These are phyloP conservation scores for Agapostemon virescens DNA, from an alignment of 2,888 invertebrate species.

Conservation along the genomic window DNA sequence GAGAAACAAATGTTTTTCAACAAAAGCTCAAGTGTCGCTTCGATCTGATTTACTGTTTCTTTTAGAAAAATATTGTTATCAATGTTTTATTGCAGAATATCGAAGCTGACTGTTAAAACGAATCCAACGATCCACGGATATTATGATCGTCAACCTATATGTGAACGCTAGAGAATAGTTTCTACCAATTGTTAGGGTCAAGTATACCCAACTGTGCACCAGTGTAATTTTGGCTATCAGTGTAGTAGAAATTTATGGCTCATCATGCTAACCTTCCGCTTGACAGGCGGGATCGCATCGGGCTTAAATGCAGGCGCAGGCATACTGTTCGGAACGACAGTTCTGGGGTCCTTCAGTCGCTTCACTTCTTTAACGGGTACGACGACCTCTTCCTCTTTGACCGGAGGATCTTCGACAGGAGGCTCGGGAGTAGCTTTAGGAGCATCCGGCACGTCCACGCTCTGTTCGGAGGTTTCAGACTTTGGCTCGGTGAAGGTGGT, in stretches of 20 bases:
- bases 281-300: conserved; percentile 74
- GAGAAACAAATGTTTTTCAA: too few relatives aligned
- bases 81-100: too few relatives aligned
- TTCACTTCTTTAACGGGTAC: conserved; percentile 57
- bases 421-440: conserved; percentile 1
- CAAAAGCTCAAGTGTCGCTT: too few relatives aligned
- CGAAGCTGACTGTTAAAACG: too few relatives aligned
- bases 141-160: too few relatives aligned
- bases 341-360: conserved; percentile 76
- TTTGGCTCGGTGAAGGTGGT: conserved; percentile 37
- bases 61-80: too few relatives aligned
- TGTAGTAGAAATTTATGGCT: neutral
- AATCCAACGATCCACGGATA: too few relatives aligned
- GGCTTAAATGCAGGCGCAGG: conserved; percentile 71
- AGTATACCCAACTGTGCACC: too few relatives aligned
- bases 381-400: conserved; percentile 54
- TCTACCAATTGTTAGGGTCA: too few relatives aligned
- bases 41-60: too few relatives aligned
- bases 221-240: too few relatives aligned
- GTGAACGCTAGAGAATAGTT: too few relatives aligned
- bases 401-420: conserved; percentile 33
- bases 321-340: conserved; percentile 76
- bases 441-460: conserved; percentile 41
- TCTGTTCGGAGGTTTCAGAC: conserved; percentile 51
- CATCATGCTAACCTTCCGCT: conserved; percentile 79